These are phyloP conservation scores for Sphinx pinastri DNA, from an alignment of 2,888 invertebrate species.

Conservation along the genomic window DNA sequence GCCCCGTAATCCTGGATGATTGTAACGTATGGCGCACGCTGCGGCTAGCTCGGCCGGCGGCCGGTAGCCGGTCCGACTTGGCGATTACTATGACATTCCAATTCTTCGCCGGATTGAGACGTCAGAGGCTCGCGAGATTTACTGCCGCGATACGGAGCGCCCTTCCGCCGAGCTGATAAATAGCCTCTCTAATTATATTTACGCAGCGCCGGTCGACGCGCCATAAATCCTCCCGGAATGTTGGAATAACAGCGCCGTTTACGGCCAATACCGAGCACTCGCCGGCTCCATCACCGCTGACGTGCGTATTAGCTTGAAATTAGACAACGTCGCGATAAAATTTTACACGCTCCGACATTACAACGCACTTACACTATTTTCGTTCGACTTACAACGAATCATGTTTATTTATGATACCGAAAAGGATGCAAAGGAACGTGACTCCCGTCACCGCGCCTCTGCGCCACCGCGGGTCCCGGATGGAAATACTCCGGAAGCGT, in stretches of 20 bases:
- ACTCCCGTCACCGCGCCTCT: constrained; percentile 51
- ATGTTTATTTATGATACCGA: constrained; percentile 42
- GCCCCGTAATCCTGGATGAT: constrained; percentile 42
- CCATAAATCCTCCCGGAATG: constrained; percentile 77
- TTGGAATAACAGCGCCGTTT: constrained; percentile 69
- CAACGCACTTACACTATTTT: constrained; percentile 34
- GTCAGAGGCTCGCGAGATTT: constrained; percentile 74
- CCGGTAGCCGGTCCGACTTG: constrained; percentile 5
- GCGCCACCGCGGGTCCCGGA: constrained; percentile 51
- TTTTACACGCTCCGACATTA: constrained; percentile 54
- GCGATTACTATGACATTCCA: constrained; percentile 59
- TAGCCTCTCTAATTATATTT: constrained; percentile 83
- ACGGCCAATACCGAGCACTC: constrained; percentile 59
- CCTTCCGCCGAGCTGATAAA: constrained; percentile 81
- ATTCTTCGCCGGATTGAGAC: constrained; percentile 75
- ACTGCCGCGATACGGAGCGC: constrained; percentile 75
- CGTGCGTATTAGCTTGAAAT: constrained; percentile 63
- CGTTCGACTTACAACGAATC: constrained; percentile 35
- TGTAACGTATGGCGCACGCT: constrained; percentile 57
- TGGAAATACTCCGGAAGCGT: constrained; percentile 72
- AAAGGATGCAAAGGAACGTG: constrained; percentile 66
- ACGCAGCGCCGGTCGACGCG: constrained; percentile 76
- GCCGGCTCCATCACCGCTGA: constrained; percentile 62
- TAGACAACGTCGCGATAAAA: constrained; percentile 61
- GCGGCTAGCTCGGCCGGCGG: not conserved